Conservation (phyloP, 2,113 vertebrate species). For the Pseudopodoces humilis region DNA sequence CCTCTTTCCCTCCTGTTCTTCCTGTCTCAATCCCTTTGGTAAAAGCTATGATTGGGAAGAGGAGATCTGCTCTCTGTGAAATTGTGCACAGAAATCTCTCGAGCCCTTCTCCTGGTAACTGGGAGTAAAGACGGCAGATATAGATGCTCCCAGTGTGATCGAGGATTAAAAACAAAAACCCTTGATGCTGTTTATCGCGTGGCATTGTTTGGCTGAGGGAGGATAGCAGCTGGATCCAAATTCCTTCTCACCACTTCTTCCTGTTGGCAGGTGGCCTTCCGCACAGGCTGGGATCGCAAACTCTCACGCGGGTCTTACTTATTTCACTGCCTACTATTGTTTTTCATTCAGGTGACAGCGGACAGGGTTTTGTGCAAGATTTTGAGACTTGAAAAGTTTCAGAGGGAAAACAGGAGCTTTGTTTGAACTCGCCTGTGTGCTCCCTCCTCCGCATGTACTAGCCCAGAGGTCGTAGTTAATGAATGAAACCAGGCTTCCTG, state of each 20-base stretch:
- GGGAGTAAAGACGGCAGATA: neutral
- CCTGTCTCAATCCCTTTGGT: neutral
- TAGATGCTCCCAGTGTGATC: neutral
- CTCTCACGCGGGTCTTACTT: neutral
- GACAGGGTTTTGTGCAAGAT: neutral
- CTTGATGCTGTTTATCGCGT: neutral
- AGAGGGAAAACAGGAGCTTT: neutral
- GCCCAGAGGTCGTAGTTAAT: conserved; percentile 32
- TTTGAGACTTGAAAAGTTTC: neutral
- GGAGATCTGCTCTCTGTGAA: neutral
- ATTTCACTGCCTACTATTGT: neutral
- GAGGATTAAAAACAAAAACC: neutral
- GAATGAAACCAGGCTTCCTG: conserved; percentile 37
- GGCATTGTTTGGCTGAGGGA: conserved; percentile 26
- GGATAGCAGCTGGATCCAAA: conserved; percentile 38
- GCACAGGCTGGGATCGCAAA: neutral
- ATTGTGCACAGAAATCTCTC: neutral
- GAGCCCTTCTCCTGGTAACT: conserved; percentile 6
- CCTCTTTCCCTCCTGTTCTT: neutral
- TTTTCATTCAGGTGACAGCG: neutral
- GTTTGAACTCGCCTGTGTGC: neutral
- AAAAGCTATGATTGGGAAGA: neutral
- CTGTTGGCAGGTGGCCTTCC: conserved; percentile 50
- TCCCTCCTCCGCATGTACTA: neutral
- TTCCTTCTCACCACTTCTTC: conserved; percentile 39